phyloP scores from a whole-genome alignment of 2,888 invertebrate species.

The Polyommatus iphigenia region DNA sequence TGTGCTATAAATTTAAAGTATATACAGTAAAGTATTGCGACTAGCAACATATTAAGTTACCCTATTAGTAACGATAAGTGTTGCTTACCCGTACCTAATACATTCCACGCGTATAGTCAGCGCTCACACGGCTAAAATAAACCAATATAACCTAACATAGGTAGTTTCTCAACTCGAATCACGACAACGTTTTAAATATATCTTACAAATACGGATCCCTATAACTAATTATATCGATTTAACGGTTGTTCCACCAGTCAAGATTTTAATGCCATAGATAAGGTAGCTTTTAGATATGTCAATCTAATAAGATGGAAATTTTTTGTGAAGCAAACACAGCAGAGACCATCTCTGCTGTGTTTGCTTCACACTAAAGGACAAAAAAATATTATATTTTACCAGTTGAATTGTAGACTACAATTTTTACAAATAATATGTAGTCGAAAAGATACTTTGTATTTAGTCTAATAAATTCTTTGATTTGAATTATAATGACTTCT shows the following conservation, averaged over 20 bases:
- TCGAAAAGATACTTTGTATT: too few species aligned
- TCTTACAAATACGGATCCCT: slow-evolving; percentile 21
- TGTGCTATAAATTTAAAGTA: background rate
- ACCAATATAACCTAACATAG: slow-evolving; percentile 5
- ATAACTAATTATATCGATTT: slow-evolving; percentile 31
- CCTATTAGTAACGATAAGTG: slow-evolving; percentile 24
- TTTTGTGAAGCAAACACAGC: too few species aligned
- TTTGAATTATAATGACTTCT: too few species aligned
- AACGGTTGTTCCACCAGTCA: slow-evolving; percentile 28
- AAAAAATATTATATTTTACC: too few species aligned
- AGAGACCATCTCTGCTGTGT: too few species aligned
- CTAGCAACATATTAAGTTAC: slow-evolving; percentile 17
- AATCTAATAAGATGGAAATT: background rate
- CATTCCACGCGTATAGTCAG: slow-evolving; percentile 9
- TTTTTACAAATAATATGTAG: too few species aligned
- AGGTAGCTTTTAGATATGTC: background rate
- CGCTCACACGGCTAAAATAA: slow-evolving; percentile 15
- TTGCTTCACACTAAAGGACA: too few species aligned
- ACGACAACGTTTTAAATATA: slow-evolving; percentile 16
- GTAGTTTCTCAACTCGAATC: slow-evolving; percentile 13
- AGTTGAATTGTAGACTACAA: too few species aligned
- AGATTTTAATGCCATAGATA: slow-evolving; percentile 19
- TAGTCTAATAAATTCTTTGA: too few species aligned
- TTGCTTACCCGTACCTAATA: slow-evolving; percentile 11
- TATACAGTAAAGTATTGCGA: slow-evolving; percentile 2